Evolutionary conservation across 2,888 invertebrate species (phyloP), one percentile per base, ranked within the genome.

Genomic region (Listrodromus nycthemerus): DNA sequence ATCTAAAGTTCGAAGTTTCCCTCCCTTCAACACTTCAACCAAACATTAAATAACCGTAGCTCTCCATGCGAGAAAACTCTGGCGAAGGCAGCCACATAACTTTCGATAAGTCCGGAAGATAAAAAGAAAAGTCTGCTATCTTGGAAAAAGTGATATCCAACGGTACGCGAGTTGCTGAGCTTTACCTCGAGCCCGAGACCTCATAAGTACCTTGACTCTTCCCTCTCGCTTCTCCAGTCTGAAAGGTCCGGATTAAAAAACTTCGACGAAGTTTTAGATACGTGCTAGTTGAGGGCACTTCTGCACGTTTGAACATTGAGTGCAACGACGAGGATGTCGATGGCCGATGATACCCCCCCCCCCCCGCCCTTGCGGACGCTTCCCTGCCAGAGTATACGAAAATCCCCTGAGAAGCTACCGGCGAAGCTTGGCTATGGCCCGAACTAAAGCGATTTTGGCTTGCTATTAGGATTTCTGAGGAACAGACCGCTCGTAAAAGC

Each of bases 401-500:
- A 37, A 65, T 65, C 37, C 65, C 21, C 10, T 13, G 16, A 61
- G 61, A 7, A 61, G 61, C 33, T 70, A 55, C 52, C 33, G 19
- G 19, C 5, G 30, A 19, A 16, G 30, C 8, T 33, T 8, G 50
- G 27, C 69, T 30, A 19, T 30, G 30, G 30, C 55, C 55, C 21
- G 55, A 55, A 55, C 37, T 55, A 33, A 71, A 71, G 19, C 55
- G 70, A 71, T 71, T 55, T 71, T 55, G 55, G 70, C 70, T 71
- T 71, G 33, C 16, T 33, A 55, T 71, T 71, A 37, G 70, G 55
- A 71, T 71, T 55, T 71, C 70, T 21, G 70, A 19, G 55, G 52
- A 71, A 71, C 70, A 33, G 55, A 71, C n/a, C 37, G 65, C 70
- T 71, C 70, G 70, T 71, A 71, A 71, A 71, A 71, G 70, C 33